Evolutionary conservation across 2,888 invertebrate species (phyloP).

Genomic region (Eugnorisma glareosa): DNA sequence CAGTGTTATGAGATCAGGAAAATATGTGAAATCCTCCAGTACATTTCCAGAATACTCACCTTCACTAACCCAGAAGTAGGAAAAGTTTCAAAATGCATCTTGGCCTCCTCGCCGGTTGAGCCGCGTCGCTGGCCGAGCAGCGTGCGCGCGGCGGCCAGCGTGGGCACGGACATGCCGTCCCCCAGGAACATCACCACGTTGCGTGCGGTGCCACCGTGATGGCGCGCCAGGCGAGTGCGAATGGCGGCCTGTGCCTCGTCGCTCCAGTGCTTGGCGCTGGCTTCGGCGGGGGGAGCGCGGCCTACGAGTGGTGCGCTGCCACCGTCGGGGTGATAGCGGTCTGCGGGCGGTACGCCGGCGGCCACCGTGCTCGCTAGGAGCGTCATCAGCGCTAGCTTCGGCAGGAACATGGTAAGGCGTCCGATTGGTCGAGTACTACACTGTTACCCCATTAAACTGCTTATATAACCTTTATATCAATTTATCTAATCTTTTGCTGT

Average conservation of each 20-base stretch:
- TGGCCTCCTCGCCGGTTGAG: constrained; percentile 90
- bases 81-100: constrained; percentile 91
- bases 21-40: background rate
- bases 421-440: constrained; percentile 14
- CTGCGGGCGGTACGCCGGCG: constrained; percentile 45
- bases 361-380: constrained; percentile 46
- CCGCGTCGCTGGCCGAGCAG: constrained; percentile 91
- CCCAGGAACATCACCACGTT: constrained; percentile 94
- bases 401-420: constrained; percentile 20
- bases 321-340: constrained; percentile 49
- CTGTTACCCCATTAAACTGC: constrained; percentile 9
- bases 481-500: constrained; percentile 33
- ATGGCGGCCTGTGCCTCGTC: constrained; percentile 59
- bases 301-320: background rate
- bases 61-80: constrained; percentile 77
- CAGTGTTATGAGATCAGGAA: background rate
- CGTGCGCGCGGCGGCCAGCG: constrained; percentile 92
- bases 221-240: constrained; percentile 60
- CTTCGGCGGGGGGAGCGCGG: constrained; percentile 23
- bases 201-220: constrained; percentile 75
- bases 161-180: constrained; percentile 94
- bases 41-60: constrained; percentile 2
- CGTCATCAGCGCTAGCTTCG: constrained; percentile 24
- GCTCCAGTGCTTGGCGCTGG: constrained; percentile 18
- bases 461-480: constrained; percentile 14